Evolutionary conservation across 2,888 invertebrate species (phyloP).

Genomic region (Lysandra bellargus): DNA sequence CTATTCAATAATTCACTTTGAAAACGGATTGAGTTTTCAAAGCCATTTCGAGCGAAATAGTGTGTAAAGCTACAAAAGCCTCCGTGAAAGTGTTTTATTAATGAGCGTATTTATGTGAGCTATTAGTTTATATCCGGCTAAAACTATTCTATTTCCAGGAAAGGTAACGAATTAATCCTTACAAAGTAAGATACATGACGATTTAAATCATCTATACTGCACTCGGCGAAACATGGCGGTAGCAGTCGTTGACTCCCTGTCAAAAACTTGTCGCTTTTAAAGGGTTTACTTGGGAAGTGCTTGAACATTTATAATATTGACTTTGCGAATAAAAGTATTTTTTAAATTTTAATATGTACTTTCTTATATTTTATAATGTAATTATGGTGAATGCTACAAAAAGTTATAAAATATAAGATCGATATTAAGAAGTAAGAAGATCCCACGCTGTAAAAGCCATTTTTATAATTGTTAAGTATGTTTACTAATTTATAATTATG

Average conservation of each 20-base stretch:
- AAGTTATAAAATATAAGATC: not conserved
- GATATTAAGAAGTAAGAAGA: too few relatives aligned
- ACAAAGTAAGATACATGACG: not conserved
- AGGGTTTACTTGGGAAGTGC: not conserved
- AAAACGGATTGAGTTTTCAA: slow-evolving; percentile 8
- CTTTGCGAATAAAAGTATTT: not conserved
- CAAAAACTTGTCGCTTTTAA: not conserved
- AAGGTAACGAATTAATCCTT: not conserved
- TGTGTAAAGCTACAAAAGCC: slow-evolving; percentile 5
- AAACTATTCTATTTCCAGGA: not conserved
- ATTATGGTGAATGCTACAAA: not conserved
- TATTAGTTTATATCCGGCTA: not conserved
- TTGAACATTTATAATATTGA: not conserved
- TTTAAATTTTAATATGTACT: not conserved
- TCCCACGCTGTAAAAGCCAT: too few relatives aligned
- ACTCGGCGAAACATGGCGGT: too few relatives aligned
- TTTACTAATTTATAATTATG: too few relatives aligned
- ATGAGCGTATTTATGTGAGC: not conserved
- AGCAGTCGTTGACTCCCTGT: too few relatives aligned
- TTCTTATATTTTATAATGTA: not conserved
- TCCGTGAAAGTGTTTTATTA: not conserved
- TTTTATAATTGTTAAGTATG: too few relatives aligned
- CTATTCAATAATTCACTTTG: slow-evolving; percentile 17
- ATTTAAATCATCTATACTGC: not conserved
- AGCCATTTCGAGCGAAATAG: not conserved